Conservation (phyloP, 1,140 invertebrate species). For the Caenorhabditis brenneri region DNA sequence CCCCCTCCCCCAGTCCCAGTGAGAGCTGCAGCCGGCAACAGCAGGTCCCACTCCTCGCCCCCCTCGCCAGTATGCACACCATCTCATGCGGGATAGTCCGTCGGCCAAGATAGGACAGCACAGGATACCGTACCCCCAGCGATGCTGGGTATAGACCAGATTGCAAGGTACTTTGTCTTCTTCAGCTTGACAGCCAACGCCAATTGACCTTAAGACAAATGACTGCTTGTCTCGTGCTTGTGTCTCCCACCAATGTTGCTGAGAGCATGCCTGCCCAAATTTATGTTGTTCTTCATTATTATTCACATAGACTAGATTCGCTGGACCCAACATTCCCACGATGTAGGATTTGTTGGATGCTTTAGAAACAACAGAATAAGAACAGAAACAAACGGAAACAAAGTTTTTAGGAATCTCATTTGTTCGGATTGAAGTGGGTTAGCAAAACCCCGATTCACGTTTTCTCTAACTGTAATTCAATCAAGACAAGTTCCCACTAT, state of each 20-base stretch:
- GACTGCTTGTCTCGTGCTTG: background rate
- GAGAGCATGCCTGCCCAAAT: background rate
- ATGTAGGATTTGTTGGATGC: background rate
- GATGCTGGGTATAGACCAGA: conserved; percentile 71
- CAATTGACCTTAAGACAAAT: background rate
- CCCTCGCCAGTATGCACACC: conserved; percentile 28
- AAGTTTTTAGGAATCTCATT: background rate
- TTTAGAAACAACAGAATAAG: background rate
- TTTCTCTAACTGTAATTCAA: too few relatives aligned
- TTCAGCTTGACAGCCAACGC: conserved; percentile 21
- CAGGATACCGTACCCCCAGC: conserved; percentile 20
- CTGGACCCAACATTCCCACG: background rate
- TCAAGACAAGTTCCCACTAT: background rate
- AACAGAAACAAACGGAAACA: background rate
- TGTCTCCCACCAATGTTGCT: background rate
- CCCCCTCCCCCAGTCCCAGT: conserved; percentile 35
- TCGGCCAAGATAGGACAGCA: conserved; percentile 34
- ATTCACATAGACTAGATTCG: background rate
- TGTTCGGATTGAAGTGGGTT: background rate
- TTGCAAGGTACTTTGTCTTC: conserved; percentile 62
- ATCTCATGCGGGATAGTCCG: conserved; percentile 40
- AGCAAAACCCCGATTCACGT: background rate
- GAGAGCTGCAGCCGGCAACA: conserved; percentile 9
- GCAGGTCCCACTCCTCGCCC: background rate
- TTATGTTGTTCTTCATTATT: background rate